Base-by-base conservation (phyloP, 2,113 vertebrate genomes). In the Crotophaga sulcirostris region DNA sequence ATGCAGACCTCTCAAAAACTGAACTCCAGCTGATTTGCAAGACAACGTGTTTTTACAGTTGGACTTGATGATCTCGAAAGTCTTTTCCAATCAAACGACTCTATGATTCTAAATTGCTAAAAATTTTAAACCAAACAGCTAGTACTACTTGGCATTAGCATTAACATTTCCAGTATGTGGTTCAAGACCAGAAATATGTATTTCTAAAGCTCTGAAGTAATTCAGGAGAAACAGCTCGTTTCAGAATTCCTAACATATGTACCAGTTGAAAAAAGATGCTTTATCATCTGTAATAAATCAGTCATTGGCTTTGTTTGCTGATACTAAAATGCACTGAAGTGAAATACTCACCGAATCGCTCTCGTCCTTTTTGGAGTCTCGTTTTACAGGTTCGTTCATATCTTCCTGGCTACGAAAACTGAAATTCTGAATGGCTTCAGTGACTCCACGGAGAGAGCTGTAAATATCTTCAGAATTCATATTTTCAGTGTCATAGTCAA, bases 391-490 rank as follows among this genome's bases (percentile, higher is more conserved):
- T 31, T 99, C 99, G 14, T 99, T 99, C 99, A 99, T 99, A 95
- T 99, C 99, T 92, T 99, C 99, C 91, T 99, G 99, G 96, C 99
- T 99, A 84, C 99, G 99, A 90, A 99, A 99, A 87, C 99, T 99
- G 96, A 99, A 99, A 97, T 99, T 99, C 98, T 99, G 99, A 97
- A 99, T 99, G 56, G 99, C 99, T 98, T 99, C 99, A 24, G 99
- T 99, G 85, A 99, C 99, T 33, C 99, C 99, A 96, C 99, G 98
- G 87, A 99, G 98, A 73, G 99, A 99, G 95, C 99, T 99, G 97
- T 99, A 99, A 97, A 99, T 99, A 96, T 99, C 99, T 97, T 99
- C 99, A 14, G 99, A 99, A 97, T 99, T 99, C 99, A 99, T 99
- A 92, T 99, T 99, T 97, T 99, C 99, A 36, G 99, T 99, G 97